A percentile compares a stretch with the other conserved stretches of the same genome.
Evolutionary conservation across 2,888 invertebrate species (phyloP).

Genomic region (Pilophorus perplexus): DNA sequence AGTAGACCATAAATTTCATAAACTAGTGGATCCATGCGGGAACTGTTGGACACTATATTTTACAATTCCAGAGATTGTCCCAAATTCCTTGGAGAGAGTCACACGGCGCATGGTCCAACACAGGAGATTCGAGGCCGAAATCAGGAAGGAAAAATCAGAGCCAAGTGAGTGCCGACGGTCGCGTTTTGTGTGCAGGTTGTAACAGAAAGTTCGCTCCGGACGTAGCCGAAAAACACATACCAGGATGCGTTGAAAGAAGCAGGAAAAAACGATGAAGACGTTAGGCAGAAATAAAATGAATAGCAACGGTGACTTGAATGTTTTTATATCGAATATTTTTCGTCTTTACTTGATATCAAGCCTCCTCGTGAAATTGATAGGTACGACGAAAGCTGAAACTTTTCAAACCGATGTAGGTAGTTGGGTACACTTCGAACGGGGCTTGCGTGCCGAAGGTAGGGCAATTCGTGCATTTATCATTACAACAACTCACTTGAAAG

Average conservation of each 20-base stretch:
- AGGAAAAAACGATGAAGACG: too few species aligned
- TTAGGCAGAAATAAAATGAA: too few species aligned
- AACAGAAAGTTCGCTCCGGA: conserved; percentile 22
- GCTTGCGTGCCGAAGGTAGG: neutral
- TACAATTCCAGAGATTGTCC: conserved; percentile 27
- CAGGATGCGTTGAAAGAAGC: conserved; percentile 16
- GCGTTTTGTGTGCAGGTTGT: conserved; percentile 14
- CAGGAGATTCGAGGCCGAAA: neutral
- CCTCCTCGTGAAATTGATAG: too few species aligned
- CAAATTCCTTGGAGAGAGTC: conserved; percentile 35
- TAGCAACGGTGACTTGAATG: neutral
- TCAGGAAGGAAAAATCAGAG: neutral
- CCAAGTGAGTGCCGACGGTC: neutral
- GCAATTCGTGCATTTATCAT: neutral
- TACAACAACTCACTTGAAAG: conserved; percentile 3
- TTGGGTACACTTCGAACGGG: too few species aligned
- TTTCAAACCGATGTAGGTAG: too few species aligned
- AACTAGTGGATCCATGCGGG: too few species aligned
- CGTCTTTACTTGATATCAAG: too few species aligned
- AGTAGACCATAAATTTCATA: too few species aligned
- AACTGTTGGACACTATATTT: neutral
- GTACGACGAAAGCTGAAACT: too few species aligned
- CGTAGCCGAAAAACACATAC: conserved; percentile 34
- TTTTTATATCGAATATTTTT: too few species aligned
- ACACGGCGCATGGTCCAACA: conserved; percentile 6